Evolutionary conservation across 2,888 invertebrate genomes (phyloP), one percentile per base, ranked within the genome.

Genomic region (Drosophila neotestacea): DNA sequence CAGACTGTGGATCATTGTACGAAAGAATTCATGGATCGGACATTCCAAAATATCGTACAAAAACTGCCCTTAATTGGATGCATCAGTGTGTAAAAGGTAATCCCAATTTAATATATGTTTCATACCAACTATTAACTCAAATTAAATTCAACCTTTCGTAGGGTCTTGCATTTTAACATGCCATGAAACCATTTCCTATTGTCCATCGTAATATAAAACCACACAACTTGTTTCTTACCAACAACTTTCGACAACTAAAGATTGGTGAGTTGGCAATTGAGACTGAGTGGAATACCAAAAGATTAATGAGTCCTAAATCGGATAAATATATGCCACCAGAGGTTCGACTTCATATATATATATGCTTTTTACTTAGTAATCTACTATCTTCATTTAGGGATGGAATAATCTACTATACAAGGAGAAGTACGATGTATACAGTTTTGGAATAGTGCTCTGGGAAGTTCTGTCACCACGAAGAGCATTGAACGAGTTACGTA

Each of bases 391-490:
- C 6, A 11, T 22, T 4, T 10, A 50, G 34, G 34, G 36, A 22
- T 6, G 36, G 13, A 11, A 11, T 11, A 32, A n/a, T 6, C 0
- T 4, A 6, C 1, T n/a, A 9, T 22, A 11, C 22, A 42, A 13
- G 2, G 46, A 50, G 7, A 46, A 64, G 16, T 58, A 28, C 13
- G 68, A 68, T 22, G 46, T 63, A 3, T 56, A 44, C 11, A 52
- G 68, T n/a, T 64, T 41, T 58, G 68, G 63, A 0, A 44, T 39
- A 4, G 30, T 68, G 5, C 16, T 63, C 0, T 64, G 51, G 63
- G 68, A 68, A 11, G 28, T 68, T 6, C 10, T 61, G 11, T 6
- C 52, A 6, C 30, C 27, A 10, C 10, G 9, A 27, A 41, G 32
- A 2, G 44, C 59, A 0, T 63, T 39, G n/a, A n/a, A n/a, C n/a